Percentiles rank a stretch among this genome's conserved stretches.
Evolutionary conservation across 2,797 vertebrate genomes (phyloP).

Genomic region (Fistularia tabacaria): DNA sequence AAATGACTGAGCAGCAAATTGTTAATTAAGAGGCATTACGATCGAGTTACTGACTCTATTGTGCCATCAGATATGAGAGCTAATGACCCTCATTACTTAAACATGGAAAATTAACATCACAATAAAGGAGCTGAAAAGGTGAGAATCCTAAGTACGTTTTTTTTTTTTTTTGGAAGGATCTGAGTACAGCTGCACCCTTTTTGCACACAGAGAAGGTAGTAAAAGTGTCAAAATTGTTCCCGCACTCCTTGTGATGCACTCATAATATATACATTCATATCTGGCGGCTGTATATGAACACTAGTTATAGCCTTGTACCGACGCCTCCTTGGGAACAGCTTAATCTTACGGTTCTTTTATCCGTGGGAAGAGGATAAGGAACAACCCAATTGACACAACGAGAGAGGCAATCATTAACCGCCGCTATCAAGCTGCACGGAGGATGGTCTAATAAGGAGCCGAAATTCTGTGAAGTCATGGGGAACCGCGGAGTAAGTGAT

Average conservation of each 20-base stretch:
- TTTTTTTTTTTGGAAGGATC: no score
- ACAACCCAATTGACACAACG: no score
- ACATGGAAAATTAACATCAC: constrained; percentile 22
- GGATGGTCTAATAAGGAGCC: no score
- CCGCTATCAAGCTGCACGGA: no score
- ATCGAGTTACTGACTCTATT: constrained; percentile 36
- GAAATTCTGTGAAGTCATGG: no score
- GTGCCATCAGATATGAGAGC: constrained; percentile 16
- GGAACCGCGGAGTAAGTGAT: no score
- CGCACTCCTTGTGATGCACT: constrained; percentile 1
- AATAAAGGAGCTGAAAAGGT: constrained; percentile 16
- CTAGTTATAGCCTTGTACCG: constrained; percentile 11
- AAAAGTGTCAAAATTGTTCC: neutral
- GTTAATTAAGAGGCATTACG: constrained; percentile 38
- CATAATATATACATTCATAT: constrained; percentile 16
- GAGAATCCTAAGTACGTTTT: constrained; percentile 3
- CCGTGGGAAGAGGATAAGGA: no score
- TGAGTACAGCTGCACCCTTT: constrained; percentile 11
- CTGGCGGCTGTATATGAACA: constrained; percentile 10
- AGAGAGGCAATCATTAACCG: no score
- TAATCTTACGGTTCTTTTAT: constrained; percentile 1
- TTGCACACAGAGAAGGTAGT: constrained; percentile 1
- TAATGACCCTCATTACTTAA: constrained; percentile 30
- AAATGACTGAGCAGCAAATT: constrained; percentile 16
- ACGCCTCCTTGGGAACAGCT: constrained; percentile 1